Percentiles rank a stretch among this genome's conserved stretches.
Conservation (phyloP, 92 coral and sea anemone genomes). For the Palythoa grandis region DNA sequence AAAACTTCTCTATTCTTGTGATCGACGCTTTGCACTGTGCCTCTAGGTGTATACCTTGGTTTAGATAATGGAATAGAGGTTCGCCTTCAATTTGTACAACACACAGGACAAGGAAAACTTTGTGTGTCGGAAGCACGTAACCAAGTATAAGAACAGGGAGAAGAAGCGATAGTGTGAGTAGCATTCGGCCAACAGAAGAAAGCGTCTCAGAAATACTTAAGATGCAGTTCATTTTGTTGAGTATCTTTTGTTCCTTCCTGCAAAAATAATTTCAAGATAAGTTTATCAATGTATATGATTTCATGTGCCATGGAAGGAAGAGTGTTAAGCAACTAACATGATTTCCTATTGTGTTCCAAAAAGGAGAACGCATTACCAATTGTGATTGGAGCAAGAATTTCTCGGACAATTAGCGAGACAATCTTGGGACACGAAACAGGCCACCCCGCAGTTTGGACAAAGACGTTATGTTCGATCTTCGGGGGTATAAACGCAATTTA, state of each 20-base stretch:
- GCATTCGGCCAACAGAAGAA: neutral
- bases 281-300: too few species aligned
- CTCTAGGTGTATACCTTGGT: neutral
- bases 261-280: too few species aligned
- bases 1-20: neutral
- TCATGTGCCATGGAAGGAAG: too few species aligned
- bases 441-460: too few species aligned
- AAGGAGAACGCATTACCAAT: too few species aligned
- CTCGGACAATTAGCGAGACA: too few species aligned
- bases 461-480: too few species aligned
- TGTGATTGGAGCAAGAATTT: too few species aligned
- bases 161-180: neutral
- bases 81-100: neutral
- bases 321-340: too few species aligned
- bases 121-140: neutral
- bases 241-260: neutral
- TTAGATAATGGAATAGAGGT: constrained; percentile 1
- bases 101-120: neutral
- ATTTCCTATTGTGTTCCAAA: too few species aligned
- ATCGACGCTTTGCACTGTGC: constrained; percentile 12
- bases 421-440: too few species aligned
- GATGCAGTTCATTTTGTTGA: neutral
- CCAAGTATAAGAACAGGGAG: neutral
- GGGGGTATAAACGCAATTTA: too few species aligned
- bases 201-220: neutral